Base-by-base conservation (phyloP, 2,113 vertebrate genomes). In the Pterocles gutturalis region DNA sequence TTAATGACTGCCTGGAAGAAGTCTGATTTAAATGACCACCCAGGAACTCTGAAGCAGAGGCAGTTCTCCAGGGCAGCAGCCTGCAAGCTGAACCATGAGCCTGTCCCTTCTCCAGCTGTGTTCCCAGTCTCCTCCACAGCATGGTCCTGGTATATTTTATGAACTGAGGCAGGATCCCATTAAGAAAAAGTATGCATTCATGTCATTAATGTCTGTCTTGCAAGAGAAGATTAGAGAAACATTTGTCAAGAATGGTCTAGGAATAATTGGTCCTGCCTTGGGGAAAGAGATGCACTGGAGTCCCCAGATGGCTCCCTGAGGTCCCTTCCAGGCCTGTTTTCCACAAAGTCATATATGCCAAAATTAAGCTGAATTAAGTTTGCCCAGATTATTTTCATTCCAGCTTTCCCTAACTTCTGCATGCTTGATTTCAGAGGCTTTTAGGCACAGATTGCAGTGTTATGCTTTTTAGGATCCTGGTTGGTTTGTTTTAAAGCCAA, bases 241-340 rank as follows among this genome's bases (percentile, higher is more conserved):
- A 28, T 84, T 91, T 94, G 43, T 96, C 72, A 58, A 78, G 46
- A 81, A 80, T 9, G 5, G 33, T 75, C 87, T 75, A 85, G 71
- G 54, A 70, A 80, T 89, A 94, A 92, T 60, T 92, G 67, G 67
- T 81, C 34, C 46, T 89, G 76, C 46, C 61, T 71, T 60, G 38
- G 12, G 25, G 67, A 89, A 48, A 83, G 67, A 89, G 67, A 29
- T 73, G 46, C 54, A 88, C 80, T 86, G 58, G 33, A 89, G 53
- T 77, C 43, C 43, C 18, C 86, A 91, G 19, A 66, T 58, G 49
- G 55, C 51, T 96, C 46, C 76, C 49, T 29, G 48, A 81, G 43
- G n/a, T 81, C 29, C 51, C 46, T 89, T 78, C 55, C 80, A 94
- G 89, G 46, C 54, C 33, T 86, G 18, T 92, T 70, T 93, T 94